Evolutionary conservation across 1,140 invertebrate genomes (phyloP).

Genomic region (Pteromalus puparum): DNA sequence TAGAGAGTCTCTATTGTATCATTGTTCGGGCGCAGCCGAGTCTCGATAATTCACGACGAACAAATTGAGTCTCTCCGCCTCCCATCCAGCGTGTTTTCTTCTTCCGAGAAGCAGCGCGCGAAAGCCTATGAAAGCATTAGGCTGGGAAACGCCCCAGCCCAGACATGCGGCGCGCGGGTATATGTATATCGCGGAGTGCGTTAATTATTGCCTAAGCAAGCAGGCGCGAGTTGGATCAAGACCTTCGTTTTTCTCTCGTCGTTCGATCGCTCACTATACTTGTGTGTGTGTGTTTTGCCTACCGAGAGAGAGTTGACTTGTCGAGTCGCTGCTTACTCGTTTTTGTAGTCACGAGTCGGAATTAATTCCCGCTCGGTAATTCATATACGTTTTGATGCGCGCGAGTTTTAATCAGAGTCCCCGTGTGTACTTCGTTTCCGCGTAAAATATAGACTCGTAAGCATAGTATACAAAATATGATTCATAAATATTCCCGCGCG

Average conservation of each 20-base stretch:
- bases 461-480: too few species aligned
- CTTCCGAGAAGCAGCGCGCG: conserved; percentile 9
- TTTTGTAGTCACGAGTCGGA: too few species aligned
- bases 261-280: neutral
- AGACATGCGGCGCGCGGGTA: neutral
- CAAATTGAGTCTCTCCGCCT: conserved; percentile 22
- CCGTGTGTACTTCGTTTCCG: too few species aligned
- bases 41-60: conserved; percentile 33
- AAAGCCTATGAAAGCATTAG: neutral
- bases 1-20: conserved; percentile 22
- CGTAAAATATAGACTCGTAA: too few species aligned
- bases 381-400: too few species aligned
- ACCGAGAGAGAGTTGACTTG: too few species aligned
- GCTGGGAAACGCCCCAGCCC: neutral
- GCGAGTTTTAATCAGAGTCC: too few species aligned
- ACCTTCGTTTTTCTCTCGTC: conserved; percentile 4
- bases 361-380: too few species aligned
- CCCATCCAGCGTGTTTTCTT: neutral
- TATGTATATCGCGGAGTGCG: neutral
- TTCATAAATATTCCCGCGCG: neutral
- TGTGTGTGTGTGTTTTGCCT: too few species aligned
- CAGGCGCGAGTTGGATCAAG: neutral
- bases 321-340: too few species aligned
- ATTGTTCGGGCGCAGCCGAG: conserved; percentile 9
- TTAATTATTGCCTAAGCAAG: neutral